Conservation (phyloP, 1,140 invertebrate species). For the Halotydeus destructor region DNA sequence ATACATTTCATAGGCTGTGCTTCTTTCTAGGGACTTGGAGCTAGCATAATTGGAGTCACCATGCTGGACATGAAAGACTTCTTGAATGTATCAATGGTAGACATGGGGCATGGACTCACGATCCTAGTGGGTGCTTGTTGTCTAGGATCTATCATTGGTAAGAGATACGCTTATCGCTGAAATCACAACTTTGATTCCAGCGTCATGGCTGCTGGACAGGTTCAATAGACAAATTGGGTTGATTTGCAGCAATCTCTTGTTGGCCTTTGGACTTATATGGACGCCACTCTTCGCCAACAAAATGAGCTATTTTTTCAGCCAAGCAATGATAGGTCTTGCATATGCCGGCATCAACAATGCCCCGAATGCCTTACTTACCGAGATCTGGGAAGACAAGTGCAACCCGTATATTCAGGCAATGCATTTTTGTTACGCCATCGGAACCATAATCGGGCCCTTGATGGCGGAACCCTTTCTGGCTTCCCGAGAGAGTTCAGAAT, state of each 20-base stretch:
- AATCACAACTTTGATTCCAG: too few relatives aligned
- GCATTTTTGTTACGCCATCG: background rate
- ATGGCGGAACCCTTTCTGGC: background rate
- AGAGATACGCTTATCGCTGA: background rate
- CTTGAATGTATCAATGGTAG: background rate
- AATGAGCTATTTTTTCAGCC: too few relatives aligned
- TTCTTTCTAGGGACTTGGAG: slow-evolving; percentile 2
- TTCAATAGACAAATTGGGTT: too few relatives aligned
- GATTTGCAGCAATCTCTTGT: too few relatives aligned
- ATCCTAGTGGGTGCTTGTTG: background rate
- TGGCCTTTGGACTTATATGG: too few relatives aligned
- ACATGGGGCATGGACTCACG: slow-evolving; percentile 2
- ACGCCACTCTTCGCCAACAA: too few relatives aligned
- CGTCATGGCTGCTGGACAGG: too few relatives aligned
- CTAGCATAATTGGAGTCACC: slow-evolving; percentile 3
- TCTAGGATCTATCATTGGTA: slow-evolving; percentile 1
- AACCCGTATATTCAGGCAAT: background rate
- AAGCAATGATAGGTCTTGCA: too few relatives aligned
- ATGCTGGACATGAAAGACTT: slow-evolving; percentile 3
- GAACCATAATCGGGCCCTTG: background rate
- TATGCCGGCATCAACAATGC: too few relatives aligned
- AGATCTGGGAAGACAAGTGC: background rate
- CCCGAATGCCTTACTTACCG: slow-evolving; percentile 1
- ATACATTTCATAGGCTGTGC: too few relatives aligned
- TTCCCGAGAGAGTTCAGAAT: too few relatives aligned